Conservation (phyloP, 2,113 vertebrate species). For the Muscicapa adusta region DNA sequence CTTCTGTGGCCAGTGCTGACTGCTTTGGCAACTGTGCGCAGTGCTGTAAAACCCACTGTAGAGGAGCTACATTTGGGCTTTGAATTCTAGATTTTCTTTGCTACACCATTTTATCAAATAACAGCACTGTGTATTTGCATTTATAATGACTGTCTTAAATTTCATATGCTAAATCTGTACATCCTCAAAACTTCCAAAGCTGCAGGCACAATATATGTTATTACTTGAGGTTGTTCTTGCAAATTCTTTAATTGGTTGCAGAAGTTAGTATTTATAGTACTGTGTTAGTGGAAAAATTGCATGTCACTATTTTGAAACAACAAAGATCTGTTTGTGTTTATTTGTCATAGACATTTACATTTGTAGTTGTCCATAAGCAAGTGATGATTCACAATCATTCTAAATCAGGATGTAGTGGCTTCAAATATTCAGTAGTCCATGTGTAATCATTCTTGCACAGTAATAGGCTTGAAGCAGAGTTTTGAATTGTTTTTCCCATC, state of each 20-base stretch:
- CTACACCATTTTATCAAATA: background rate
- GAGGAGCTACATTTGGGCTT: background rate
- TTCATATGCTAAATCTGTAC: background rate
- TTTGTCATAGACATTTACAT: background rate
- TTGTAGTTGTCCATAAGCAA: background rate
- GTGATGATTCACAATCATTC: background rate
- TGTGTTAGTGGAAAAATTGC: background rate
- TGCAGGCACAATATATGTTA: background rate
- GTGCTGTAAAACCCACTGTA: background rate
- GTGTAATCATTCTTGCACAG: background rate
- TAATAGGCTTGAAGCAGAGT: background rate
- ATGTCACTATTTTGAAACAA: background rate
- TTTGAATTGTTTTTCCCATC: background rate
- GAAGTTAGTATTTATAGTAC: slow-evolving; percentile 2
- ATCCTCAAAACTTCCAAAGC: background rate
- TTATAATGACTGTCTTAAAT: background rate
- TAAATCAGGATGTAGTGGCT: background rate
- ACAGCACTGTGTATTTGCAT: background rate
- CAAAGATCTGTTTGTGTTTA: background rate
- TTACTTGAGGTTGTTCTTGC: background rate
- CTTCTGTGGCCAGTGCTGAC: background rate
- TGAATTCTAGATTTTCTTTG: background rate
- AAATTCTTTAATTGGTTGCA: slow-evolving; percentile 2
- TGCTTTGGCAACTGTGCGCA: background rate
- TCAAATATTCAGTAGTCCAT: background rate